phyloP scores from a whole-genome alignment of 2,888 invertebrate genomes.

The Drosophila paranaensis region DNA sequence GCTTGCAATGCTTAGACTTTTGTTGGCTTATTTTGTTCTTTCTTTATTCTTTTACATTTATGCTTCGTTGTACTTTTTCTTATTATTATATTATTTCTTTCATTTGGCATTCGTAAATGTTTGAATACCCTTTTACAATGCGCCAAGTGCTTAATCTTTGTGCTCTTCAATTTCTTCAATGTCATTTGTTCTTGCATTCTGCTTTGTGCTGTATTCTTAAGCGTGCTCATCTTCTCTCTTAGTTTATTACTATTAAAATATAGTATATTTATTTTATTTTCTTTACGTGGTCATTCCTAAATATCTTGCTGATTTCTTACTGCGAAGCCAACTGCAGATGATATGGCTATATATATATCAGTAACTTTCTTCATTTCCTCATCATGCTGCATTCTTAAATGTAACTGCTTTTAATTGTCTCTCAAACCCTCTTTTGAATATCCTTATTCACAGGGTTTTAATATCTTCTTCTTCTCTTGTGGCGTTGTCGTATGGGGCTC shows the following conservation, averaged over 20 bases:
- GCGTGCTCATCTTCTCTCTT: too few relatives aligned
- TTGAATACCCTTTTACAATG: too few relatives aligned
- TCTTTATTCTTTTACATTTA: neutral
- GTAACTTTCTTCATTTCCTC: neutral
- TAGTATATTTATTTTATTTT: too few relatives aligned
- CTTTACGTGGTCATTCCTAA: too few relatives aligned
- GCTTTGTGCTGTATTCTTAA: too few relatives aligned
- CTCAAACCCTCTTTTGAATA: neutral
- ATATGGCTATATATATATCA: too few relatives aligned
- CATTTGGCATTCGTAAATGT: too few relatives aligned
- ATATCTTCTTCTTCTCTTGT: conserved; percentile 74
- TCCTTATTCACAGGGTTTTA: conserved; percentile 53
- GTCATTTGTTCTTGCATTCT: too few relatives aligned
- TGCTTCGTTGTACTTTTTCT: neutral
- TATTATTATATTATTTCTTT: neutral
- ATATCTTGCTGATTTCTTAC: too few relatives aligned
- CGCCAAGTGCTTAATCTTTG: neutral
- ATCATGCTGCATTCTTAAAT: neutral
- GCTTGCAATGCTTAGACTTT: neutral
- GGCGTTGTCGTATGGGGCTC: conserved; percentile 79
- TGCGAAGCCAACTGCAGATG: too few relatives aligned
- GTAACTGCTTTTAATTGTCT: neutral
- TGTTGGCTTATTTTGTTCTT: neutral
- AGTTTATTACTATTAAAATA: too few relatives aligned
- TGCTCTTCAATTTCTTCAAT: neutral